Evolutionary conservation across 2,888 invertebrate species (phyloP), one percentile per base, ranked within the genome.

Genomic region (Myopa testacea): DNA sequence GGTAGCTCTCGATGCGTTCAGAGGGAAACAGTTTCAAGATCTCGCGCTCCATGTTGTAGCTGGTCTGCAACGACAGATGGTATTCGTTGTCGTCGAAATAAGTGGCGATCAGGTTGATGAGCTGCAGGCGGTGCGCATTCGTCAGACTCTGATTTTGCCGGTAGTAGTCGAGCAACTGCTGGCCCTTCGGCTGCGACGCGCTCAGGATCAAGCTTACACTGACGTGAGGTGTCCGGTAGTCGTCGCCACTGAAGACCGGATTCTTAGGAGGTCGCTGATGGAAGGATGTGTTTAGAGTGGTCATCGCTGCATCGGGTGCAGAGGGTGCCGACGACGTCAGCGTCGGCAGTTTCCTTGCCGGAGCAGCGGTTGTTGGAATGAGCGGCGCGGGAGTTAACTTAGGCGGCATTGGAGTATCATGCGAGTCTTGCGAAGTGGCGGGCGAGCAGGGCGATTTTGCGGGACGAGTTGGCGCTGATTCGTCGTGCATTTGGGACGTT

Each of bases 71-170:
- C 7, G 87, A 85, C 78, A 87, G 72, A 76, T 87, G 88, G 77
- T 84, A 73, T 1, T 85, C 82, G 68, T 87, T 84, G 4, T 84
- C 85, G 78, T 85, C 86, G 71, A 87, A 87, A 79, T 82, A 87
- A 67, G 83, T 85, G 76, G 85, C 87, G 63, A 87, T 85, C 34
- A 84, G 67, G 26, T 87, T 85, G 19, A 87, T 87, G 10, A 87
- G 79, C 65, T 85, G 72, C 40, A 83, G 40, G 0, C 87, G 84
- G 74, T 87, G 85, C 55, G 82, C 80, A 2, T 81, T 83, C 8
- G 84, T 84, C 65, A 87, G 74, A 5, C 78, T 81, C 7, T 82
- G 81, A 12, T 84, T 81, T n/a, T 86, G 82, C 0, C 83, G 80
- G 4, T 84, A 77, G 1, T 83, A 83, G 12, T 85, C 82, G 7